Evolutionary conservation across 2,113 vertebrate genomes (phyloP), one percentile per base, ranked within the genome.

Genomic region (Zosterops borbonicus): DNA sequence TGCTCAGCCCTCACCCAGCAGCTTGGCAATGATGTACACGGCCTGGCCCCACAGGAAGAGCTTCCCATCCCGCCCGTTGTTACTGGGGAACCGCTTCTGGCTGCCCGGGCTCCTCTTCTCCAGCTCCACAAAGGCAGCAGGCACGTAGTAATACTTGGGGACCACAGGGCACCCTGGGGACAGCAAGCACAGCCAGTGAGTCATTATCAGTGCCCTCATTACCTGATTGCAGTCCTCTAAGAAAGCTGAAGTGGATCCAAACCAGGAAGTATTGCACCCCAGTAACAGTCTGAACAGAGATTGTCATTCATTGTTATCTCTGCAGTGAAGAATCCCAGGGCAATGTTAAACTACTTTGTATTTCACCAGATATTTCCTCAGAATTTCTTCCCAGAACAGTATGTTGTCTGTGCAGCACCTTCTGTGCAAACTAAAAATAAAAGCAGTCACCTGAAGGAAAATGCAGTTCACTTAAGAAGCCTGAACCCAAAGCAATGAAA

Each of bases 1-100:
- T 8, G 39, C 19, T 9, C 23, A 52, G 15, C 52, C 58, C 98
- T 97, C 98, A 99, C 99, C 99, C 63, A 99, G 98, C 64, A 99
- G 98, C 94, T 98, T 99, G 77, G 99, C 98, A 42, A 99, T 99
- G 97, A 98, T 97, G 96, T 98, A 99, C 74, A 99, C 90, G 9
- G 99, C 99, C 96, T 99, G 99, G 65, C 99, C 99, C 98, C 99
- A 99, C 53, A 99, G 98, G 97, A 99, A 99, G 31, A 99, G 77
- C 92, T 98, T 99, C 47, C 99, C 99, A 23, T 99, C 99, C 0
- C 98, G 98, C 33, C 99, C 99, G 11, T 62, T 98, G 98, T 99
- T 99, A 92, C 99, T 99, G 33, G 99, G 99, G 97, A 99, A 99
- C 60, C 99, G 98, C 93, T 98, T 98, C 97, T 99, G 99, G 96